Evolutionary conservation across 37 sponge, comb jelly and placozoan genomes (phyloP), one percentile per base, ranked within the genome.

Genomic region (Aplysina aerophoba): DNA sequence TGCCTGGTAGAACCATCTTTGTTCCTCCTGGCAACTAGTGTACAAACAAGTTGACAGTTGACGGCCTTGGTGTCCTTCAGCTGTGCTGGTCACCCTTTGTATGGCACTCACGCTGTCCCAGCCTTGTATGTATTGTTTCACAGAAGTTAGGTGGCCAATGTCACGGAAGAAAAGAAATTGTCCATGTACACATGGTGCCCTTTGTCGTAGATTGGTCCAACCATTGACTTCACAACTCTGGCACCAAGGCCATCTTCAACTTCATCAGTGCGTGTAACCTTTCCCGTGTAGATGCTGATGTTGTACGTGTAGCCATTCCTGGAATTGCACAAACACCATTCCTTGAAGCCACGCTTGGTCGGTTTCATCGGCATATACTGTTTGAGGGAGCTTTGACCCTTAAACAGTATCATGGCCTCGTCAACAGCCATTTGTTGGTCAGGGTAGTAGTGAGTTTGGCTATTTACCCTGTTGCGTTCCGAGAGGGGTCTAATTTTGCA

Each of bases 151-250:
- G 14, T 33, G 74, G 74, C 74, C 8, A 73, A 41, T 8, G 22
- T 6, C 12, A 19, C 14, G 20, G 40, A 38, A 21, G 38, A 20
- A 30, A 73, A 73, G 30, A 73, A 73, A 19, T 73, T 73, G 39
- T 73, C 74, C 74, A 73, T 73, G 41, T 73, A 73, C 27, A 65
- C 66, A 65, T 65, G 66, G 66, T 65, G 27, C 30, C 27, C 27
- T 65, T 11, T 11, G 27, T 65, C 22, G 66, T 65, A 65, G 30
- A 73, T 37, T 33, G 35, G 38, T 21, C 21, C 38, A 21, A 37
- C 6, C 13, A 73, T 12, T 8, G 31, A 12, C 20, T 73, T 20
- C 37, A 73, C 74, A 37, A 73, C 41, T 31, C 38, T 73, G 8
- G 37, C 11, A 8, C 74, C 74, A 30, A 73, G 74, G 35, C 41